A percentile compares a stretch with the other conserved stretches of the same genome.
Evolutionary conservation across 1,140 invertebrate genomes (phyloP).

Genomic region (Cyphomyrmex costatus): DNA sequence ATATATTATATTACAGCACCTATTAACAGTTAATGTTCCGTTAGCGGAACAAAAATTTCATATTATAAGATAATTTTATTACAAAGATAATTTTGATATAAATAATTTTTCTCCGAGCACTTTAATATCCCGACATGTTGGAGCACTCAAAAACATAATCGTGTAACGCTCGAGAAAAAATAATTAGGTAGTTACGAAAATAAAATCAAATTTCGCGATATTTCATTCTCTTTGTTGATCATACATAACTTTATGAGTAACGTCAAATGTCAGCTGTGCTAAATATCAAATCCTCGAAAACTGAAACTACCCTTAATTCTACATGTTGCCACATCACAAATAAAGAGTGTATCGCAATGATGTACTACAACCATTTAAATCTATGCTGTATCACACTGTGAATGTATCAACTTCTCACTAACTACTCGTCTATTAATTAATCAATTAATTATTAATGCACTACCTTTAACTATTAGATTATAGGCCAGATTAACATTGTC

Average conservation of each 20-base stretch:
- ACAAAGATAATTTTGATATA: constrained; percentile 15
- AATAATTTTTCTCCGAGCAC: background rate
- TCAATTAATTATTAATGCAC: background rate
- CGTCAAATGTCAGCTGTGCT: background rate
- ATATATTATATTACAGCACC: background rate
- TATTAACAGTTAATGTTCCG: background rate
- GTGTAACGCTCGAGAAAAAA: background rate
- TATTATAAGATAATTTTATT: background rate
- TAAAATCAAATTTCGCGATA: background rate
- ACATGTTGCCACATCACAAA: background rate
- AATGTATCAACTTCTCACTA: constrained; percentile 7
- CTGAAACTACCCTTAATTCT: constrained; percentile 9
- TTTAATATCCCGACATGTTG: background rate
- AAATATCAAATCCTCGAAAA: background rate
- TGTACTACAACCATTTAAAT: constrained; percentile 5
- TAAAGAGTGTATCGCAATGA: constrained; percentile 3
- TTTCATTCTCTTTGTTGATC: background rate
- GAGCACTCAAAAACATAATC: background rate
- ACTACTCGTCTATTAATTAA: constrained; percentile 33
- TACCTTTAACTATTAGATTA: constrained; percentile 18
- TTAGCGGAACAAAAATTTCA: background rate
- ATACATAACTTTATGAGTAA: constrained; percentile 6
- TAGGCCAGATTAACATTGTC: constrained; percentile 11
- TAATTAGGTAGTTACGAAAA: background rate
- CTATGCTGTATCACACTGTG: constrained; percentile 1